Base-by-base conservation (phyloP, 2,888 invertebrate species). In the Allophyes oxyacanthae region DNA sequence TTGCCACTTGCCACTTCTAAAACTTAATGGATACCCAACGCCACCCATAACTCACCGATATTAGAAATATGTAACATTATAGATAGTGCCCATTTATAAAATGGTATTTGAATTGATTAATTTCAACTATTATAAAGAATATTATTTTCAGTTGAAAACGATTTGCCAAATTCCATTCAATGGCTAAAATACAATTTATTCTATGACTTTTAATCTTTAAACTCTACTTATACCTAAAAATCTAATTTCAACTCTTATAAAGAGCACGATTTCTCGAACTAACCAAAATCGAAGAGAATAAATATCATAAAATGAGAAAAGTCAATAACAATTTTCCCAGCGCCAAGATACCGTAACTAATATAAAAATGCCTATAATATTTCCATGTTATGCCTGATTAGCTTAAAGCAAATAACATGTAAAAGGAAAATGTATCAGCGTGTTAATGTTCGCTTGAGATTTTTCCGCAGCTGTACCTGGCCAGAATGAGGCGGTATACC, bases 341-440 rank as follows among this genome's bases (percentile, higher is more conserved):
- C 8, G 9, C 7, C 8, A 0, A 34, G 0, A 6, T 34, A 6
- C 9, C 36, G 14, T 14, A 2, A 14, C 10, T 50, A 34, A 64
- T 34, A 51, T 51, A 44, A 42, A 59, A 40, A 37, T 41, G 46
- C 8, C 45, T 51, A 28, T 43, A 54, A 58, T 59, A 62, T 63
- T 57, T 61, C 20, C 20, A 64, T 44, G 49, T 67, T 37, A 58
- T 46, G 52, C 52, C 38, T 52, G 52, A 72, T 72, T 67, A 67
- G 52, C 54, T 55, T 64, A 49, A 67, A 34, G 72, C 41, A 75
- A 72, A 72, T 73, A 72, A 55, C 56, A 59, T 66, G 60, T 64
- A 42, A 26, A 14, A 46, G 52, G 54, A 75, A 66, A 75, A 67
- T 67, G 49, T 72, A 58, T 53, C 41, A 72, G 53, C 33, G 48